These are phyloP conservation scores for Eledona agricola DNA, from an alignment of 2,888 invertebrate species.

Conservation along the genomic window DNA sequence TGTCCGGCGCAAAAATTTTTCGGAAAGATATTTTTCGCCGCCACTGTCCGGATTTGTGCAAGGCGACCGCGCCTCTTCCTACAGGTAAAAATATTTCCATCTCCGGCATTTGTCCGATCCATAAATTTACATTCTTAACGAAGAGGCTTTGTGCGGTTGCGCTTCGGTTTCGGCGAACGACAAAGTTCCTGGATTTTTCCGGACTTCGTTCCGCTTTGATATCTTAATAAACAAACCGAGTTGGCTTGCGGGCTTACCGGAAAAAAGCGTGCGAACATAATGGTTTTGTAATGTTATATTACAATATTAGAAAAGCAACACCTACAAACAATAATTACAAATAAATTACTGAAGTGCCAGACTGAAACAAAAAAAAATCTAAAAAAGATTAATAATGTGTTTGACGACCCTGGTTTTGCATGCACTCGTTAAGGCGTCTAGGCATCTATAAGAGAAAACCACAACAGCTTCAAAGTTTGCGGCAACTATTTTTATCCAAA, in stretches of 20 bases:
- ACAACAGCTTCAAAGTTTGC: too few species aligned
- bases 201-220: constrained; percentile 11
- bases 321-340: too few species aligned
- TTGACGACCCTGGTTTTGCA: too few species aligned
- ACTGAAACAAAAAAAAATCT: too few species aligned
- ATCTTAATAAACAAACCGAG: constrained; percentile 31
- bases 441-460: too few species aligned
- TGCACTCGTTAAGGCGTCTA: too few species aligned
- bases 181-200: constrained; percentile 4
- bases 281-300: constrained; percentile 38
- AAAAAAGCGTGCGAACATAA: constrained; percentile 37
- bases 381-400: too few species aligned
- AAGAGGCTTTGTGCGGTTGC: constrained; percentile 18
- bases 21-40: not conserved
- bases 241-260: constrained; percentile 11
- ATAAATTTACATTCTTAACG: constrained; percentile 30
- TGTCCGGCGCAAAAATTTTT: too few species aligned
- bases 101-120: constrained; percentile 1
- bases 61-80: not conserved
- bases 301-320: too few species aligned
- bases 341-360: too few species aligned
- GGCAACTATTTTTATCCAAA: too few species aligned
- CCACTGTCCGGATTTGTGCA: not conserved
- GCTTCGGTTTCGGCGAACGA: too few species aligned
- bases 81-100: constrained; percentile 19